Conservation (phyloP, 2,113 vertebrate species). For the Forbesichthys papilliferus region DNA sequence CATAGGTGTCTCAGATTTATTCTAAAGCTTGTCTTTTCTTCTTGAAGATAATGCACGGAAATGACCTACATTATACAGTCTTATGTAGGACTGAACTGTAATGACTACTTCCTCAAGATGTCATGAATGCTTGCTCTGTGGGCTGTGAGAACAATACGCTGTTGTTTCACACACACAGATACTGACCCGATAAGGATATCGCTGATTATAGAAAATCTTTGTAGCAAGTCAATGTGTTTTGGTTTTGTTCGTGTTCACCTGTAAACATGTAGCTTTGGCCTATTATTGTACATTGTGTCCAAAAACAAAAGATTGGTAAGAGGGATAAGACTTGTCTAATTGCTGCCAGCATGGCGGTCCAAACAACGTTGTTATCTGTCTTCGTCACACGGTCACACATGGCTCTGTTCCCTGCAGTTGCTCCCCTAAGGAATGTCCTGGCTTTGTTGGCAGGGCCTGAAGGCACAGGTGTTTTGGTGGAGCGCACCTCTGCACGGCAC, state of each 20-base stretch:
- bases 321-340: constrained; percentile 61
- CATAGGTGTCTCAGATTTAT: constrained; percentile 62
- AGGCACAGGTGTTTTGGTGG: constrained; percentile 56
- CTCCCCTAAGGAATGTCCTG: background rate
- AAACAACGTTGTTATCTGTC: constrained; percentile 67
- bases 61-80: constrained; percentile 45
- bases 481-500: constrained; percentile 59
- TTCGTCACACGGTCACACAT: constrained; percentile 43
- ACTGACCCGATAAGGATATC: constrained; percentile 35
- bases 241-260: constrained; percentile 38
- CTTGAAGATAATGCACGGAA: constrained; percentile 43
- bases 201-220: constrained; percentile 31
- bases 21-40: constrained; percentile 38
- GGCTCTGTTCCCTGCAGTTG: no score
- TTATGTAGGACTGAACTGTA: constrained; percentile 51
- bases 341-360: constrained; percentile 58
- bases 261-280: constrained; percentile 37
- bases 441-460: constrained; percentile 45
- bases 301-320: constrained; percentile 51
- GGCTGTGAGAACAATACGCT: constrained; percentile 44
- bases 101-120: constrained; percentile 51
- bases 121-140: constrained; percentile 46
- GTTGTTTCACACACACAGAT: constrained; percentile 20
- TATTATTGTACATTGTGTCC: constrained; percentile 55
- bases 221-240: constrained; percentile 7